Evolutionary conservation across 2,113 vertebrate species (phyloP).

Genomic region (Petaurus breviceps): DNA sequence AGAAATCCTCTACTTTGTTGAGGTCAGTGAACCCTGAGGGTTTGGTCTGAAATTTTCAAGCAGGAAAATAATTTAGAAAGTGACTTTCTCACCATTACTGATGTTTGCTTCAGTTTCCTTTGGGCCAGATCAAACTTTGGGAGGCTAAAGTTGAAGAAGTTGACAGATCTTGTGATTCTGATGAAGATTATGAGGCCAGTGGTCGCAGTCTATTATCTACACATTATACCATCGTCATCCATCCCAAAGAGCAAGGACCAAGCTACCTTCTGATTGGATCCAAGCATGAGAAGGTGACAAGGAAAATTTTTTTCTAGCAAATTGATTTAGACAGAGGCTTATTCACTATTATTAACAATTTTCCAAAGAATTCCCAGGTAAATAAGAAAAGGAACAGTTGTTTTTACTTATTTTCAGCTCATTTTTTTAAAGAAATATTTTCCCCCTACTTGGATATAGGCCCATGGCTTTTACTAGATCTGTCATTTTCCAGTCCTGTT

Average conservation of each 20-base stretch:
- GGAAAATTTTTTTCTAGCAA: not conserved
- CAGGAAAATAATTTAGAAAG: slow-evolving; percentile 21
- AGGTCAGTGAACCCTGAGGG: not conserved
- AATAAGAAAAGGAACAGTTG: slow-evolving; percentile 23
- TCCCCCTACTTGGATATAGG: not conserved
- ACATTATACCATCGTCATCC: slow-evolving; percentile 90
- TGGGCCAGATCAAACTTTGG: slow-evolving; percentile 96
- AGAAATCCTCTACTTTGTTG: not conserved
- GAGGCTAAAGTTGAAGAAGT: slow-evolving; percentile 95
- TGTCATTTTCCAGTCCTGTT: slow-evolving; percentile 14
- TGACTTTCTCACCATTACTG: slow-evolving; percentile 56
- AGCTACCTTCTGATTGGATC: slow-evolving; percentile 95
- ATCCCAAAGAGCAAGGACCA: slow-evolving; percentile 93
- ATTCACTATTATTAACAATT: not conserved
- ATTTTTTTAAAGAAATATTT: slow-evolving; percentile 21
- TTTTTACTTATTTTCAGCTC: not conserved
- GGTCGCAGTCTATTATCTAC: slow-evolving; percentile 87
- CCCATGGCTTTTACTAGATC: not conserved
- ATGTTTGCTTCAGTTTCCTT: slow-evolving; percentile 90
- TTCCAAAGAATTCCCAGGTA: slow-evolving; percentile 17
- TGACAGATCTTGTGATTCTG: slow-evolving; percentile 92
- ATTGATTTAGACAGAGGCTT: slow-evolving; percentile 1
- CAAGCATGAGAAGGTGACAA: slow-evolving; percentile 91
- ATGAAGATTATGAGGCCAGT: slow-evolving; percentile 91
- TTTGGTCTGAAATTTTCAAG: slow-evolving; percentile 3